These are phyloP conservation scores for Chorisops tibialis DNA, from an alignment of 2,888 invertebrate genomes.

Conservation along the genomic window DNA sequence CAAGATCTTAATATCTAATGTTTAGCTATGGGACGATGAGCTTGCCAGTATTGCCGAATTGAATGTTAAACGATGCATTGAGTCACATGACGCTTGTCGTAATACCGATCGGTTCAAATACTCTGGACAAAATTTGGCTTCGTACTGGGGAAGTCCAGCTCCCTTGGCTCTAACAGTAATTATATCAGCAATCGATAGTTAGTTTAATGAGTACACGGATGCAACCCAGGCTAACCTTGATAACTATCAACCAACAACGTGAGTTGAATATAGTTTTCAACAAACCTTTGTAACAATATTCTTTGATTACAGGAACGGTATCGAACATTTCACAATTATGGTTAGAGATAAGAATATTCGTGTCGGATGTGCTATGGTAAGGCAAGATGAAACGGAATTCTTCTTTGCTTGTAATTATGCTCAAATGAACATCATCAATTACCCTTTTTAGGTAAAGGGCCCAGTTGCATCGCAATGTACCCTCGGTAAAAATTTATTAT, in stretches of 20 bases:
- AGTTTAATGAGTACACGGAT: slow-evolving; percentile 10
- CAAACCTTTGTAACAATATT: background rate
- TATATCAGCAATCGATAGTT: slow-evolving; percentile 1
- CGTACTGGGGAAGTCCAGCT: slow-evolving; percentile 2
- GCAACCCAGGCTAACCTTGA: slow-evolving; percentile 2
- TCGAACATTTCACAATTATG: slow-evolving; percentile 16
- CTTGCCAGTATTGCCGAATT: slow-evolving; percentile 14
- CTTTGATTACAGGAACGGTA: background rate
- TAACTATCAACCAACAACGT: background rate
- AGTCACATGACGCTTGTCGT: slow-evolving; percentile 22
- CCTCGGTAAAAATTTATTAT: slow-evolving; percentile 2
- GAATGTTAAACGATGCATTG: slow-evolving; percentile 21
- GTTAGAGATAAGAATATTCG: slow-evolving; percentile 6
- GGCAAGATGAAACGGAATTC: background rate
- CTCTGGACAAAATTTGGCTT: slow-evolving; percentile 27
- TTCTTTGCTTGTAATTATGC: slow-evolving; percentile 15
- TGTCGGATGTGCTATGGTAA: background rate
- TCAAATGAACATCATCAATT: slow-evolving; percentile 13
- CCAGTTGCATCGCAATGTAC: slow-evolving; percentile 3
- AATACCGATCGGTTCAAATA: slow-evolving; percentile 19
- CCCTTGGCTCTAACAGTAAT: background rate
- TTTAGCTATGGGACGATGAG: slow-evolving; percentile 12
- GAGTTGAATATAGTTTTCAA: too few species aligned
- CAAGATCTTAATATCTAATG: too few species aligned
- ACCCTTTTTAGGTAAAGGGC: slow-evolving; percentile 1